phyloP scores from a whole-genome alignment of 2,888 invertebrate species.

The Raillietiella orientalis region DNA sequence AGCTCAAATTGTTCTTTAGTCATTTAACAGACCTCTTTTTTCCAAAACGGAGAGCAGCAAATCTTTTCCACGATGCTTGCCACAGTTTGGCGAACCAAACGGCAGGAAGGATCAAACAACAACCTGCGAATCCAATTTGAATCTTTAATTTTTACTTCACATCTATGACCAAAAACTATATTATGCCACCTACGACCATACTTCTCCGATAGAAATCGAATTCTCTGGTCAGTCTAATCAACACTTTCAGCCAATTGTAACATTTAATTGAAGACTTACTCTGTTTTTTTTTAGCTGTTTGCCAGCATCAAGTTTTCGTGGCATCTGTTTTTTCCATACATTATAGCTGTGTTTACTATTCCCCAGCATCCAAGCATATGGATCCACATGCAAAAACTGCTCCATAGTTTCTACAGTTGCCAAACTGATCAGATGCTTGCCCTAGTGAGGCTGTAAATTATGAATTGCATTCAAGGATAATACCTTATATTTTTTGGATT shows the following conservation, averaged over 20 bases:
- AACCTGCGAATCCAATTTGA: slow-evolving; percentile 68
- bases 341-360: slow-evolving; percentile 30
- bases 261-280: too few relatives aligned
- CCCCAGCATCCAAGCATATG: slow-evolving; percentile 34
- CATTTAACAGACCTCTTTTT: slow-evolving; percentile 29
- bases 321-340: slow-evolving; percentile 36
- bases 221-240: too few relatives aligned
- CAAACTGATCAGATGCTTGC: slow-evolving; percentile 1
- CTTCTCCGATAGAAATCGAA: slow-evolving; percentile 36
- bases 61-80: slow-evolving; percentile 60
- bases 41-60: slow-evolving; percentile 22
- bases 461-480: too few relatives aligned
- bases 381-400: slow-evolving; percentile 21
- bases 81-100: slow-evolving; percentile 55
- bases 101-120: slow-evolving; percentile 64
- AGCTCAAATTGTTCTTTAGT: slow-evolving; percentile 7
- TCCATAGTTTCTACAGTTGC: slow-evolving; percentile 1
- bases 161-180: slow-evolving; percentile 8
- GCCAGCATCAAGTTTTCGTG: too few relatives aligned
- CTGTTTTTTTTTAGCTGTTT: too few relatives aligned
- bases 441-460: too few relatives aligned
- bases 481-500: too few relatives aligned
- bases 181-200: slow-evolving; percentile 33
- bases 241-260: too few relatives aligned
- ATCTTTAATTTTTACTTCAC: slow-evolving; percentile 12